A percentile compares a stretch with the other conserved stretches of the same genome.
Evolutionary conservation across 1,140 invertebrate species (phyloP).

Genomic region (Cardiocondyla obscurior): DNA sequence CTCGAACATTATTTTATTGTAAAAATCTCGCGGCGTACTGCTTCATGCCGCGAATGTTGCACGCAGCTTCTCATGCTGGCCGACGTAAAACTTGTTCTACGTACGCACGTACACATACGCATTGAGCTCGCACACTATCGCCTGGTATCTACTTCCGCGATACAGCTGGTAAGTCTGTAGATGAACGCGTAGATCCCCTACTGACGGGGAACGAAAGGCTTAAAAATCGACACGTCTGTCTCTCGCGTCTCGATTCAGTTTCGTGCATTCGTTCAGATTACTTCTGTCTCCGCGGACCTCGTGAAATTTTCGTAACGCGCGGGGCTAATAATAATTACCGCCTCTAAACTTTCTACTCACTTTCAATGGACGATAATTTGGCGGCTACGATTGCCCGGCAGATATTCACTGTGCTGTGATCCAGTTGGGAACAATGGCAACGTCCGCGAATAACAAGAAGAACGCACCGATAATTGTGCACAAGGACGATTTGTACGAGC

Average conservation of each 20-base stretch:
- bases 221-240: background rate
- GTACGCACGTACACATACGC: background rate
- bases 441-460: background rate
- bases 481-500: background rate
- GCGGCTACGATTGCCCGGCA: background rate
- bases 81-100: background rate
- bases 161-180: background rate
- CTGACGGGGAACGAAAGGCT: background rate
- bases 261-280: background rate
- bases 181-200: background rate
- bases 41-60: background rate
- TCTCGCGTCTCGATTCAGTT: background rate
- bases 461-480: background rate
- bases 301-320: background rate
- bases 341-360: background rate
- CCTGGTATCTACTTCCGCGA: background rate
- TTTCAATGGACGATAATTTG: background rate
- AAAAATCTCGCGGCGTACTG: background rate
- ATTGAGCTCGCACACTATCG: too few species aligned
- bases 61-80: background rate
- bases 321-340: background rate
- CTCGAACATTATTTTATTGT: background rate
- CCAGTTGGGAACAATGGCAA: background rate
- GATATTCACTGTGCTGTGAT: background rate
- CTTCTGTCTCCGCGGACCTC: background rate